Base-by-base conservation (phyloP, 2,888 invertebrate genomes). In the Synergus gifuensis region DNA sequence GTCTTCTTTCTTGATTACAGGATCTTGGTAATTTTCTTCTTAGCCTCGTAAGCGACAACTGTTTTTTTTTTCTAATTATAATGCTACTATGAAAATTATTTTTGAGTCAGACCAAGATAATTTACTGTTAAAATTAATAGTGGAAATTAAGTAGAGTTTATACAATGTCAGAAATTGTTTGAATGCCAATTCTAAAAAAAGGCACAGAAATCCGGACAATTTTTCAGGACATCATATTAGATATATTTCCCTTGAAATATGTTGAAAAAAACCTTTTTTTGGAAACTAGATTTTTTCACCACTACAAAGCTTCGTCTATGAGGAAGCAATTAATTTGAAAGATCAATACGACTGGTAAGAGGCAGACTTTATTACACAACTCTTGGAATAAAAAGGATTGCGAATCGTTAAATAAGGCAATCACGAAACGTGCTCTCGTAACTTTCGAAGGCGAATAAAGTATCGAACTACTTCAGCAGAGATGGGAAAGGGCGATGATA, bases 401-500 rank as follows among this genome's bases (percentile, higher is more conserved):
- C 46, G 67, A 46, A 67, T 46, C 67, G 22, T 69, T 49, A 69
- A 36, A 69, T 69, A 49, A 69, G 69, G 69, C 49, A 69, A 69
- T 49, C 28, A 46, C 46, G 36, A 49, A 69, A 28, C 69, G 69
- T 69, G 49, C 16, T 49, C 69, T 67, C 67, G 18, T 67, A 67
- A 67, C 28, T 36, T 73, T 54, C 73, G 73, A 54, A 73, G 36
- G 66, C 66, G 66, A 66, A 42, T 73, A 73, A 73, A 54, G 54
- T 73, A 73, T 73, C 54, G 73, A 54, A 49, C 54, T 36, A 28
- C 49, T 36, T 73, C 11, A 16, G n/a, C 18, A 42, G 54, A n/a
- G 49, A 42, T 42, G 44, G 62, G 60, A 42, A 66, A 78, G 62
- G 76, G 73, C 62, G 81, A 76, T 78, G 67, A 78, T 77, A 80